These are phyloP conservation scores for Microcebus tavaratra DNA, from an alignment of 2,113 vertebrate species.

Conservation along the genomic window DNA sequence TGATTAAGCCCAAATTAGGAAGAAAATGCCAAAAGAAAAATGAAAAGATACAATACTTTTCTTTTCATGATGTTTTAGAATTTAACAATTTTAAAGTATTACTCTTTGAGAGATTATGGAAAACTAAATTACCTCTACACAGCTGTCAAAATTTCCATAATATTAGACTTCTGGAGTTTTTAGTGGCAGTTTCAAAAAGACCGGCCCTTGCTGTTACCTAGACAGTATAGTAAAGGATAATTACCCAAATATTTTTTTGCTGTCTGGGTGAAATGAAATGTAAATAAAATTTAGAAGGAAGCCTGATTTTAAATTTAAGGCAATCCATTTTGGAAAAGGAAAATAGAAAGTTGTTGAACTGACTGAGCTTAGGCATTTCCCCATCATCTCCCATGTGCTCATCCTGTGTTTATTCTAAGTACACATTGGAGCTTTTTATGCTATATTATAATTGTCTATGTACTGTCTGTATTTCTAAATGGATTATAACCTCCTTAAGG, in stretches of 20 bases:
- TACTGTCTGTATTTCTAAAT: background rate
- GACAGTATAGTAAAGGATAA: background rate
- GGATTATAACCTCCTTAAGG: background rate
- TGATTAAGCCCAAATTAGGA: conserved; percentile 29
- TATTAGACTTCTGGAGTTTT: background rate
- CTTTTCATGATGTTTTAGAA: background rate
- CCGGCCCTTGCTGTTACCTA: background rate
- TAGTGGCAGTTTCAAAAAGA: background rate
- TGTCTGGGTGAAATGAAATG: background rate
- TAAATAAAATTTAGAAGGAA: background rate
- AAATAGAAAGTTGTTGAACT: background rate
- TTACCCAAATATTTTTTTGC: background rate
- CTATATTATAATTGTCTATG: background rate
- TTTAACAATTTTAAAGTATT: conserved; percentile 16
- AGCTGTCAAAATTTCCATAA: background rate
- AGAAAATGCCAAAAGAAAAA: conserved; percentile 32
- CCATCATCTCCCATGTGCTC: background rate
- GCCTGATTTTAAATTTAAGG: background rate
- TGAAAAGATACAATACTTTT: background rate
- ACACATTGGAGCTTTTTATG: background rate
- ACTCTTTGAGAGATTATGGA: background rate
- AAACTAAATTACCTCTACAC: background rate
- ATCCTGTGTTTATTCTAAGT: background rate
- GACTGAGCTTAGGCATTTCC: background rate
- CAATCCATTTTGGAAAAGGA: background rate